Evolutionary conservation across 2,888 invertebrate species (phyloP), one percentile per base, ranked within the genome.

Genomic region (Mylabris sibirica): DNA sequence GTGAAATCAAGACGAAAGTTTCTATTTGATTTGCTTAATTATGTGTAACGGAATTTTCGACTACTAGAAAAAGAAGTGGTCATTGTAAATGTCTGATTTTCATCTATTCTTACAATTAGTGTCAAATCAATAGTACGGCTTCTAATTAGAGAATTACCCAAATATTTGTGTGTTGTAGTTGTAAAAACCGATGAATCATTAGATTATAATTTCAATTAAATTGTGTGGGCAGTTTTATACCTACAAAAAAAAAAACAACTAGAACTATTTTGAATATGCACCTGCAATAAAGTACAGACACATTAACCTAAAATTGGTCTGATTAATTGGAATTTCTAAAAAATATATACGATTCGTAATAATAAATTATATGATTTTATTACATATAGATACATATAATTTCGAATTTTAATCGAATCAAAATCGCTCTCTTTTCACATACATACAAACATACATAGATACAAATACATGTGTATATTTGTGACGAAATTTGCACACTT

Each of bases 401-500:
- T 44, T 44, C 44, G n/a, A 44, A 44, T 44, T 38, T 41, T 41
- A 41, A 41, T 41, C 41, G n/a, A 44, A 44, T 44, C 44, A 14
- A 44, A 44, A 44, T 11, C 44, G 30, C 22, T 61, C 24, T 44
- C 14, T 41, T 30, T 65, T 12, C 41, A 17, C 44, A 30, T 49
- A 60, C 5, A 30, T 8, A 30, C 30, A 30, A n/a, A n/a, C n/a
- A n/a, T n/a, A n/a, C n/a, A n/a, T n/a, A n/a, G n/a, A n/a, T n/a
- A n/a, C n/a, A n/a, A n/a, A n/a, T n/a, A n/a, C n/a, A n/a, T n/a
- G 22, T 49, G 22, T 41, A 22, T 65, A 44, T 38, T 17, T 59
- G 64, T 72, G 71, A 69, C 66, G 72, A 73, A 75, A 74, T 73
- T 73, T 64, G 73, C 73, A 74, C 71, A 74, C 71, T 69, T 72